These are phyloP conservation scores for Egretta garzetta DNA, from an alignment of 2,113 vertebrate genomes.

Conservation along the genomic window DNA sequence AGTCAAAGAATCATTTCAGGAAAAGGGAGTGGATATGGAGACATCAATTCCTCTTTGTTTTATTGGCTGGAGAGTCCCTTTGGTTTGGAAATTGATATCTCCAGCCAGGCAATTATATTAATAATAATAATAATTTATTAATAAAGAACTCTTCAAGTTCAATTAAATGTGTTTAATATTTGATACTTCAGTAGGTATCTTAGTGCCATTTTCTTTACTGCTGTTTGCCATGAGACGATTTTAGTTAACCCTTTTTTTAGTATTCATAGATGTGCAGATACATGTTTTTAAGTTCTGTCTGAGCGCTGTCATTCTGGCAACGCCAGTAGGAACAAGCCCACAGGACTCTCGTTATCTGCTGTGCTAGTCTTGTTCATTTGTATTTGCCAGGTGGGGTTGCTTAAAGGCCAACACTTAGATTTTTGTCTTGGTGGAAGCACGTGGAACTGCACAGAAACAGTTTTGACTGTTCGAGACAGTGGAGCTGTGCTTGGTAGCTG, in stretches of 20 bases:
- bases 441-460: background rate
- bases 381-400: accelerated
- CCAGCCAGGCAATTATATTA: background rate
- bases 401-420: background rate
- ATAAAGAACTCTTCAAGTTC: background rate
- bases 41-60: background rate
- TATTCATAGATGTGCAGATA: background rate
- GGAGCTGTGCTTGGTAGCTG: background rate
- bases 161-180: background rate
- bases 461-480: background rate
- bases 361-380: background rate
- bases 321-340: background rate
- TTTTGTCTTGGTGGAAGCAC: background rate
- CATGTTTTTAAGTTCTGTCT: background rate
- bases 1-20: background rate
- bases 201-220: background rate
- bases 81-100: background rate
- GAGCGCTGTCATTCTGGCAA: background rate
- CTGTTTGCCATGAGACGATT: background rate
- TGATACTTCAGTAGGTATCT: background rate
- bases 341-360: background rate
- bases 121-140: background rate
- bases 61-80: background rate
- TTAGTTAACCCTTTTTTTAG: background rate
- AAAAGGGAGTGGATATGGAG: background rate